Evolutionary conservation across 1,140 invertebrate species (phyloP).

Genomic region (Coboldia fuscipes): DNA sequence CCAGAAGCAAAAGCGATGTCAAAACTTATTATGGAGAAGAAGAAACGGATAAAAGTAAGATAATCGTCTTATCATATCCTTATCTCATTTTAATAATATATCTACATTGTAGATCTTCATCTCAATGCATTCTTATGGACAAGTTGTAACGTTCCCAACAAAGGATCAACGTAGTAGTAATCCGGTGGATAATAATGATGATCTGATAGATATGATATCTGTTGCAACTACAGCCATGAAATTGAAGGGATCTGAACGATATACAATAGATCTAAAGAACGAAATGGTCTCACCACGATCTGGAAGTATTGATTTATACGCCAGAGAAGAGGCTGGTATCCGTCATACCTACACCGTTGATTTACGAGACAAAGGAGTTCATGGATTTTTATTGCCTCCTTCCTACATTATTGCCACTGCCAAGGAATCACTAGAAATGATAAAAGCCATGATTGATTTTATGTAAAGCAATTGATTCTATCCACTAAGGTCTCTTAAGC

Average conservation of each 20-base stretch:
- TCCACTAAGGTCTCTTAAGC: no score
- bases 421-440: conserved; percentile 58
- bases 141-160: conserved; percentile 42
- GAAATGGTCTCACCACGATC: conserved; percentile 17
- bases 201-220: conserved; percentile 18
- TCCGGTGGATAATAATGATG: conserved; percentile 12
- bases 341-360: conserved; percentile 60
- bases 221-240: conserved; percentile 16
- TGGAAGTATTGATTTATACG: conserved; percentile 49
- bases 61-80: not conserved
- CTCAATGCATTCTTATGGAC: conserved; percentile 59
- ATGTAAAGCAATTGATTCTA: conserved; percentile 15
- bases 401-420: conserved; percentile 51
- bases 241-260: conserved; percentile 15
- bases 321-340: conserved; percentile 38
- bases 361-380: conserved; percentile 45
- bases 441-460: conserved; percentile 42
- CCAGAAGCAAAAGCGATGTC: conserved; percentile 52
- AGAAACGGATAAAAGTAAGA: conserved; percentile 36
- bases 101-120: conserved; percentile 43
- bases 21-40: conserved; percentile 32
- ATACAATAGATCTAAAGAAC: conserved; percentile 17
- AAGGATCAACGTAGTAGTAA: conserved; percentile 15
- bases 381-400: conserved; percentile 58
- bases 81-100: conserved; percentile 20